Base-by-base conservation (phyloP, 1,140 invertebrate genomes). In the Aphidius gifuensis region DNA sequence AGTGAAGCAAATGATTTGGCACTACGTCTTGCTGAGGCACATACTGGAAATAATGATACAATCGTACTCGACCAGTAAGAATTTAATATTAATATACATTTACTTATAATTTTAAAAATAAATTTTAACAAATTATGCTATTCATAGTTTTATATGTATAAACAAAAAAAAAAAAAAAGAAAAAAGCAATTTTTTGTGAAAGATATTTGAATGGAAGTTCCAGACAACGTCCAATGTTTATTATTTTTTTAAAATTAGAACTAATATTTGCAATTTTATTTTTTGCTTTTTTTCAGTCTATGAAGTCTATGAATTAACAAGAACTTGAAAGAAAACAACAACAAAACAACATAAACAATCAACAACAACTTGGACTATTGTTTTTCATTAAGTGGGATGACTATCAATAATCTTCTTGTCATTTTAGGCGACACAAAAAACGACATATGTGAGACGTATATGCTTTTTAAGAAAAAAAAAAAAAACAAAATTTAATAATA, bases 1-100 rank as follows among this genome's bases (percentile, higher is more conserved):
- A 98, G 96, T 40, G 97, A 99, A 83, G 96, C 97, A 4, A 99
- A 99, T 82, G 97, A 99, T 82, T 82, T 99, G 66, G 97, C 97
- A 0, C 76, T 99, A 6, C 85, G 96, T 51, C 81, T 99, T 49
- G 94, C 96, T 2, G 84, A 90, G 61, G 87, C 93, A 50, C 90
- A 97, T 74, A 98, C 96, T 3, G 88, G 90, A 65, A 86, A 90
- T 54, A 87, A 89, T 68, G 96, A 99, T 74, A 85, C 97, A 45
- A 92, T 99, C 68, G 91, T 92, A 0, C 76, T 99, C 11, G 96
- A 99, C 76, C 94, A 98, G 97, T 99, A 87, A 94, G 94, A 90
- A 73, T 11, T 44, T 39, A 42, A 32, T 70, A 57, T 43, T 53
- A 62, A 8, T 55, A n/a, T 64, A 51, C 61, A 38, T 64, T 21